Conservation (phyloP, 2,888 invertebrate species). For the Melanotus villosus region DNA sequence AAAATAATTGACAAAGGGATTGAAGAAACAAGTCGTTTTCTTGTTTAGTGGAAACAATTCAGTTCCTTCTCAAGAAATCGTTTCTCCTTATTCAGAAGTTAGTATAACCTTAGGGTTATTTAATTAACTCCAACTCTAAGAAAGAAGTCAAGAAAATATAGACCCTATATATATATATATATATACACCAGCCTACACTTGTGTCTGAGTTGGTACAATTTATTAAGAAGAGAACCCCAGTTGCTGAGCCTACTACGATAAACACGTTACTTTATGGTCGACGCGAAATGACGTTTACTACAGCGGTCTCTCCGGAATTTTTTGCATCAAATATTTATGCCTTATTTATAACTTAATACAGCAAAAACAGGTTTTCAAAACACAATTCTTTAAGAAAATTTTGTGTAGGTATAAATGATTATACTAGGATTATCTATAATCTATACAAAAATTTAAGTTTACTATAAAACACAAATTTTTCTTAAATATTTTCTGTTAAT, state of each 20-base stretch:
- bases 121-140: slow-evolving; percentile 44
- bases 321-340: slow-evolving; percentile 50
- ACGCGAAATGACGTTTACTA: slow-evolving; percentile 54
- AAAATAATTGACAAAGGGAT: too few species aligned
- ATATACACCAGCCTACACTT: slow-evolving; percentile 45
- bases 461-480: neutral
- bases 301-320: slow-evolving; percentile 47
- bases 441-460: neutral
- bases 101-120: neutral
- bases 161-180: slow-evolving; percentile 20
- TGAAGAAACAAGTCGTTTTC: too few species aligned
- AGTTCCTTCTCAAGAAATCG: too few species aligned
- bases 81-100: too few species aligned
- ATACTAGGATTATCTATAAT: neutral
- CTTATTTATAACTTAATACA: slow-evolving; percentile 49
- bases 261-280: slow-evolving; percentile 56
- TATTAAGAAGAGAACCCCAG: slow-evolving; percentile 47
- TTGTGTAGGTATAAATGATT: slow-evolving; percentile 21
- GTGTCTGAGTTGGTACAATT: slow-evolving; percentile 46
- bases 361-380: slow-evolving; percentile 39
- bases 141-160: slow-evolving; percentile 32
- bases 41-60: too few species aligned
- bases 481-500: too few species aligned
- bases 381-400: slow-evolving; percentile 16
- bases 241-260: slow-evolving; percentile 51